Base-by-base conservation (phyloP, 2,797 vertebrate genomes). In the Echiichthys vipera region DNA sequence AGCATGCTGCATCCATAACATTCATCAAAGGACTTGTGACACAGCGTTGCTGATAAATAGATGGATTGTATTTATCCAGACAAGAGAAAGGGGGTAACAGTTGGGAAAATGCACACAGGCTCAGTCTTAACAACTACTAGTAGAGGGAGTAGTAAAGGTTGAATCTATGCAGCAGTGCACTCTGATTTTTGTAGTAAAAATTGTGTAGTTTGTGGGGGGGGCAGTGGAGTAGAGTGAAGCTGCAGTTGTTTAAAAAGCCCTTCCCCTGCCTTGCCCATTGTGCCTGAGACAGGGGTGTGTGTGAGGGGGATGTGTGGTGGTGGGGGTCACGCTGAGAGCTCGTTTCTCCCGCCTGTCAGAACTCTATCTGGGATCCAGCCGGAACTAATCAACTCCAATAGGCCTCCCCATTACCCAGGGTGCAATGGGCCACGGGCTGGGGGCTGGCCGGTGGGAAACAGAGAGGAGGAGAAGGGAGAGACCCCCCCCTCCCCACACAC, bases 371-470 rank as follows among this genome's bases (percentile, higher is more conserved):
- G 88, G 96, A 95, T 96, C 95, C 95, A 97, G 96, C 97, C 97
- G 96, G 97, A 98, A 99, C 97, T 98, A 98, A 99, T 99, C 97
- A 97, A 96, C 96, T 96, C 96, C 96, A 98, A 98, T 96, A 94
- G 96, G 95, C 91, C 94, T 95, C 93, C 84, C 86, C 81, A 90
- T 96, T 96, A 97, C 97, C 92, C 95, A 94, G 92, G 93, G 92
- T 97, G 95, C 96, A 94, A 87, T 89, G 88, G 90, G 92, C 83
- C 80, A 82, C 76, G 46, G 81, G 83, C 83, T 54, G 83, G 92
- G 93, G 91, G 92, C 90, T 89, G 90, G 92, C 90, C 87, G 88
- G 93, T 94, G 93, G 93, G 92, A 94, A 93, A 90, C 87, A 70
- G 77, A 85, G 77, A 75, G 89, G 87, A 88, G 87, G 89, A 90